Conservation (phyloP, 2,888 invertebrate genomes). For the Orchesellides sinensis region DNA sequence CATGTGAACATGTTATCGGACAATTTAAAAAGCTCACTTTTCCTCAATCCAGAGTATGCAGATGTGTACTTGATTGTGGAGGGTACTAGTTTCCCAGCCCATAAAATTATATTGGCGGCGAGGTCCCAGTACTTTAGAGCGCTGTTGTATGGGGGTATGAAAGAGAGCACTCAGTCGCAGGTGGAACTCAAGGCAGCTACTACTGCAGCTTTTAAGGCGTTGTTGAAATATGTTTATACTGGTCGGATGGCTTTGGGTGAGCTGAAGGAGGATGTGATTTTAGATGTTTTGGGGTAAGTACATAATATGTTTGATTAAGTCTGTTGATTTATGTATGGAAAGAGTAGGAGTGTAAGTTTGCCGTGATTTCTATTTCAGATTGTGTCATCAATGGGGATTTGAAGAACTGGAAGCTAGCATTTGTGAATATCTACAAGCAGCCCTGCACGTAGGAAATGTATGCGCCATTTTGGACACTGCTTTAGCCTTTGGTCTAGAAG, state of each 20-base stretch:
- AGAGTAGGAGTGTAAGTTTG: neutral
- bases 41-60: constrained; percentile 72
- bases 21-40: constrained; percentile 72
- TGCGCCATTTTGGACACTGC: constrained; percentile 97
- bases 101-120: constrained; percentile 93
- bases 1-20: constrained; percentile 74
- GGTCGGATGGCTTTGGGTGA: constrained; percentile 83
- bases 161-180: constrained; percentile 85
- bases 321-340: neutral
- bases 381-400: constrained; percentile 98
- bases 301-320: neutral
- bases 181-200: constrained; percentile 91
- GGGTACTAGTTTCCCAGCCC: constrained; percentile 80
- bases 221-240: constrained; percentile 96
- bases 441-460: constrained; percentile 91
- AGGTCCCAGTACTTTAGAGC: constrained; percentile 80
- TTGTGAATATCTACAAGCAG: constrained; percentile 93
- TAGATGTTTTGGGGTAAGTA: constrained; percentile 82
- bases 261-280: constrained; percentile 80
- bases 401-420: constrained; percentile 93
- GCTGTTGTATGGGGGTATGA: constrained; percentile 81
- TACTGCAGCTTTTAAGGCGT: constrained; percentile 89
- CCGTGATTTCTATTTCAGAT: constrained; percentile 71
- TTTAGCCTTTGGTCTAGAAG: constrained; percentile 82
- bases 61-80: constrained; percentile 65